Evolutionary conservation across 2,888 invertebrate genomes (phyloP).

Genomic region (Tachina grossa): DNA sequence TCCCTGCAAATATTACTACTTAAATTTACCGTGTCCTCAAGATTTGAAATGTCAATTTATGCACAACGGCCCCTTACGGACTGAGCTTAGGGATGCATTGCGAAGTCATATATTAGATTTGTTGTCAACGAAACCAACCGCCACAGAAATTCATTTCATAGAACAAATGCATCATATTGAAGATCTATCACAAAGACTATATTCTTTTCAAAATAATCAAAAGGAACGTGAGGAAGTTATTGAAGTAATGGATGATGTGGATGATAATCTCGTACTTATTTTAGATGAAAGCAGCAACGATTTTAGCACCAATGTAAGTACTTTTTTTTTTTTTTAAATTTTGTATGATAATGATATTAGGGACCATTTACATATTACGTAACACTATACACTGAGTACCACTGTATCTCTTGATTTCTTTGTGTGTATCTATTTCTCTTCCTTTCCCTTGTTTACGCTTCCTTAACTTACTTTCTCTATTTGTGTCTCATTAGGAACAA

Average conservation of each 20-base stretch:
- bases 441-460: too few relatives aligned
- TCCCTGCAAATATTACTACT: conserved; percentile 97
- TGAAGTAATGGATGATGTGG: conserved; percentile 60
- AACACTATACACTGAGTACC: too few relatives aligned
- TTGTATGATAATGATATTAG: too few relatives aligned
- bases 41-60: conserved; percentile 74
- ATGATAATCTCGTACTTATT: conserved; percentile 34
- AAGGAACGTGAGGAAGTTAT: conserved; percentile 28
- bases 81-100: conserved; percentile 40
- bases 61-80: conserved; percentile 62
- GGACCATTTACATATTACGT: too few relatives aligned
- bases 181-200: conserved; percentile 39
- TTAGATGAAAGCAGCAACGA: conserved; percentile 45
- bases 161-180: conserved; percentile 57
- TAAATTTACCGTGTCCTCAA: conserved; percentile 91
- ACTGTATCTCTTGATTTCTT: not conserved
- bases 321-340: not conserved
- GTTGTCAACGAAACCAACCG: conserved; percentile 32
- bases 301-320: conserved; percentile 44
- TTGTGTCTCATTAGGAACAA: too few relatives aligned
- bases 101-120: conserved; percentile 57
- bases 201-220: conserved; percentile 25
- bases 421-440: too few relatives aligned
- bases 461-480: too few relatives aligned
- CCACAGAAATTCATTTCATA: conserved; percentile 42